These are phyloP conservation scores for Caenorhabditis japonica DNA, from an alignment of 2,888 invertebrate species.

Conservation along the genomic window DNA sequence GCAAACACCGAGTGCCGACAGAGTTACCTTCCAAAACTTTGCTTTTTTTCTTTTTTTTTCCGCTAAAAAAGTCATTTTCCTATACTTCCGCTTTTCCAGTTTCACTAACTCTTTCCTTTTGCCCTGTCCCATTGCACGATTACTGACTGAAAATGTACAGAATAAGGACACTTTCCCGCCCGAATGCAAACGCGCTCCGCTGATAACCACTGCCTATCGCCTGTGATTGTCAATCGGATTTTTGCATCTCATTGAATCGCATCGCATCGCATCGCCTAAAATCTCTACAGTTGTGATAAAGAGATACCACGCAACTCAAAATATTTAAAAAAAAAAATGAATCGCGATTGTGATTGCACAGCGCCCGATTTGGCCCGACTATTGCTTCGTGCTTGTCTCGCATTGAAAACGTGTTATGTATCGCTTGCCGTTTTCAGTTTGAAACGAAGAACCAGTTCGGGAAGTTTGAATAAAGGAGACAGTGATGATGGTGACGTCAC, in stretches of 20 bases:
- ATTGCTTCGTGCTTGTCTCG: slow-evolving; percentile 28
- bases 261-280: too few relatives aligned
- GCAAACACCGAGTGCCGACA: too few relatives aligned
- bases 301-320: too few relatives aligned
- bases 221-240: too few relatives aligned
- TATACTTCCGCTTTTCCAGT: slow-evolving; percentile 22
- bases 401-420: slow-evolving; percentile 10
- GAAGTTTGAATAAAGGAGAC: slow-evolving; percentile 84
- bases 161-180: neutral
- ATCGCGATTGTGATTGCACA: neutral
- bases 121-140: slow-evolving; percentile 22
- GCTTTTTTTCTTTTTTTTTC: slow-evolving; percentile 28
- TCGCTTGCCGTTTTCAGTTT: slow-evolving; percentile 69
- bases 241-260: too few relatives aligned
- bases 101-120: slow-evolving; percentile 43
- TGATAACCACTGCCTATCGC: too few relatives aligned
- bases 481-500: slow-evolving; percentile 95
- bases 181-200: too few relatives aligned
- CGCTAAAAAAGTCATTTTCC: slow-evolving; percentile 15
- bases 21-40: too few relatives aligned
- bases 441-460: slow-evolving; percentile 76
- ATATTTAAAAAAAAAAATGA: too few relatives aligned
- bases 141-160: neutral
- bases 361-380: slow-evolving; percentile 17
- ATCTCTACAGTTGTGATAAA: too few relatives aligned